phyloP scores from a whole-genome alignment of 2,888 invertebrate genomes.

The Eupelmus urozonus region DNA sequence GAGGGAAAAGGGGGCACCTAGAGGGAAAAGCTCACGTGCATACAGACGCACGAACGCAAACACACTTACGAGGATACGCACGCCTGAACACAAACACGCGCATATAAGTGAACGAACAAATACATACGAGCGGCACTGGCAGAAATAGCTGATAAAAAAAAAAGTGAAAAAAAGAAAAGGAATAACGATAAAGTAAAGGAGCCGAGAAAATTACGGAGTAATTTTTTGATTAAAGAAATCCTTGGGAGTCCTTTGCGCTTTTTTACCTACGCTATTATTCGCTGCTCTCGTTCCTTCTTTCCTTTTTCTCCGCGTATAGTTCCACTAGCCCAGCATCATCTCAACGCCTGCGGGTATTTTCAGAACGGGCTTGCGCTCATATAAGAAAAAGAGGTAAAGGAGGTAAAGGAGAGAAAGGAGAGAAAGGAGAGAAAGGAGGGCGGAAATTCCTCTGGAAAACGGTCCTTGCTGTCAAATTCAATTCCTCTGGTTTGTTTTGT shows the following conservation, averaged over 20 bases:
- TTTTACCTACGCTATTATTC: background rate
- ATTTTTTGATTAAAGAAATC: conserved; percentile 53
- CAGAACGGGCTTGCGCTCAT: background rate
- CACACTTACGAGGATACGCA: too few species aligned
- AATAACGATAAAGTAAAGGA: conserved; percentile 33
- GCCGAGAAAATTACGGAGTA: conserved; percentile 46
- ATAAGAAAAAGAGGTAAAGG: background rate
- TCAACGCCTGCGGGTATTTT: conserved; percentile 9
- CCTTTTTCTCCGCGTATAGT: background rate
- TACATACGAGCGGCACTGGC: too few species aligned
- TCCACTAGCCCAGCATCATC: background rate
- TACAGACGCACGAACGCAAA: background rate
- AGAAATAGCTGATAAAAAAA: background rate
- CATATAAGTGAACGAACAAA: background rate
- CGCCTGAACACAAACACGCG: background rate
- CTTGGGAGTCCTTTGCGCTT: background rate
- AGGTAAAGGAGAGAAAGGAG: too few species aligned
- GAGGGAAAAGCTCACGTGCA: background rate
- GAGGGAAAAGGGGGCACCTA: background rate
- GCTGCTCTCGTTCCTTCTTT: background rate
- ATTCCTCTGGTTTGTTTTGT: background rate
- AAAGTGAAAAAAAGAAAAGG: background rate
- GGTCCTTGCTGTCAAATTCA: conserved; percentile 9
- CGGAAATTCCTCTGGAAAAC: background rate
- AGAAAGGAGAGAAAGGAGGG: background rate